These are phyloP conservation scores for Sebastes nivosus DNA, from an alignment of 2,797 vertebrate genomes.

Conservation along the genomic window DNA sequence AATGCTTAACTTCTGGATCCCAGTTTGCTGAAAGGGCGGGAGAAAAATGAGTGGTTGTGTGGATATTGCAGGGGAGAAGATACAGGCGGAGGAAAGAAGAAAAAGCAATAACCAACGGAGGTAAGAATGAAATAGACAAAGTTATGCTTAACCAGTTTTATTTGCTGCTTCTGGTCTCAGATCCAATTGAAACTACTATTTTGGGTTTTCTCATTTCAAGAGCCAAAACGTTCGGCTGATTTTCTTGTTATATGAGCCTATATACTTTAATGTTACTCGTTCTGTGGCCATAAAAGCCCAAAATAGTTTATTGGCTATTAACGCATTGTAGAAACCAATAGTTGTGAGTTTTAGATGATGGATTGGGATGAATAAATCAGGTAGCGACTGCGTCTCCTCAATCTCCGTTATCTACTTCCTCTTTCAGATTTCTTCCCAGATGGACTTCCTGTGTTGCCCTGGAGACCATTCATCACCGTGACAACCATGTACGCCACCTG, in stretches of 20 bases:
- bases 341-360: constrained; percentile 56
- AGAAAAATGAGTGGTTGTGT: neutral
- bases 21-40: constrained; percentile 9
- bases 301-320: constrained; percentile 46
- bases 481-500: constrained; percentile 73
- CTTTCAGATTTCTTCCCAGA: constrained; percentile 72
- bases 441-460: constrained; percentile 79
- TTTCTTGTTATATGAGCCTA: constrained; percentile 21
- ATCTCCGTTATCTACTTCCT: constrained; percentile 75
- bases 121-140: neutral
- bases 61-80: neutral
- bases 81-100: neutral
- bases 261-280: constrained; percentile 20
- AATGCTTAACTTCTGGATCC: constrained; percentile 34
- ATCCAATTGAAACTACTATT: constrained; percentile 46
- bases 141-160: constrained; percentile 24
- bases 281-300: constrained; percentile 34
- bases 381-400: constrained; percentile 41
- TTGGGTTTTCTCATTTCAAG: constrained; percentile 41
- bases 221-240: constrained; percentile 25
- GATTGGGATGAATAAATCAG: constrained; percentile 70
- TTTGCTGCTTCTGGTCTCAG: constrained; percentile 16
- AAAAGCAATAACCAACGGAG: neutral
- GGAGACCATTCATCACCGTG: constrained; percentile 80
- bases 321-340: constrained; percentile 36